A percentile compares a stretch with the other conserved stretches of the same genome.
These are phyloP conservation scores for Ormyrus labotus DNA, from an alignment of 2,888 invertebrate species.

Conservation along the genomic window DNA sequence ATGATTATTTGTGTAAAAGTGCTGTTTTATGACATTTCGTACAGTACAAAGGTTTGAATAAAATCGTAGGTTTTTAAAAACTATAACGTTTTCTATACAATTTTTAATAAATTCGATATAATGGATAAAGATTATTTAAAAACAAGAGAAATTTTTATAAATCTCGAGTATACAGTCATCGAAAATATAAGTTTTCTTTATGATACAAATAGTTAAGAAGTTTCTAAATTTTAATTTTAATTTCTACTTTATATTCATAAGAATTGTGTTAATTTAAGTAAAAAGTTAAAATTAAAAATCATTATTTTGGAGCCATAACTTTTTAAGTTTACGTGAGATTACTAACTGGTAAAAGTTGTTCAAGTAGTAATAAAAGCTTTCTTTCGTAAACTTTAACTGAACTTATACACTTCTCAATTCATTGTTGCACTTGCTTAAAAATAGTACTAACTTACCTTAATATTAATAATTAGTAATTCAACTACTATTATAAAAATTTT, in stretches of 20 bases:
- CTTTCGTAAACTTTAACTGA: too few species aligned
- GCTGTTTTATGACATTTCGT: conserved; percentile 23
- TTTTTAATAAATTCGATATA: neutral
- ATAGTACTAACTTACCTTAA: neutral
- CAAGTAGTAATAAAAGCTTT: too few species aligned
- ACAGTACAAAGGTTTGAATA: conserved; percentile 17
- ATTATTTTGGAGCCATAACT: too few species aligned
- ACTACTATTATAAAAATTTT: too few species aligned
- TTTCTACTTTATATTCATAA: too few species aligned
- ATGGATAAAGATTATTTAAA: conserved; percentile 16
- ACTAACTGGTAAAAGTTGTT: too few species aligned
- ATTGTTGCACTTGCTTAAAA: neutral
- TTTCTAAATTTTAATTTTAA: conserved; percentile 1
- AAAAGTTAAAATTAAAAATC: too few species aligned
- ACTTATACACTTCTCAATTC: too few species aligned
- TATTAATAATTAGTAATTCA: neutral
- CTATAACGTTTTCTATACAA: neutral
- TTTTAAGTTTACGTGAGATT: too few species aligned
- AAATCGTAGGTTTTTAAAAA: conserved; percentile 1
- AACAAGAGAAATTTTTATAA: conserved; percentile 24
- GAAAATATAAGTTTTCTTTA: conserved; percentile 41
- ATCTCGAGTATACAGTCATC: conserved; percentile 38
- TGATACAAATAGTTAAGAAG: conserved; percentile 36
- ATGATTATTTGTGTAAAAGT: conserved; percentile 25
- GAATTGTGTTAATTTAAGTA: too few species aligned